These are phyloP conservation scores for Takifugu bimaculatus DNA, from an alignment of 2,113 vertebrate genomes.

Conservation along the genomic window DNA sequence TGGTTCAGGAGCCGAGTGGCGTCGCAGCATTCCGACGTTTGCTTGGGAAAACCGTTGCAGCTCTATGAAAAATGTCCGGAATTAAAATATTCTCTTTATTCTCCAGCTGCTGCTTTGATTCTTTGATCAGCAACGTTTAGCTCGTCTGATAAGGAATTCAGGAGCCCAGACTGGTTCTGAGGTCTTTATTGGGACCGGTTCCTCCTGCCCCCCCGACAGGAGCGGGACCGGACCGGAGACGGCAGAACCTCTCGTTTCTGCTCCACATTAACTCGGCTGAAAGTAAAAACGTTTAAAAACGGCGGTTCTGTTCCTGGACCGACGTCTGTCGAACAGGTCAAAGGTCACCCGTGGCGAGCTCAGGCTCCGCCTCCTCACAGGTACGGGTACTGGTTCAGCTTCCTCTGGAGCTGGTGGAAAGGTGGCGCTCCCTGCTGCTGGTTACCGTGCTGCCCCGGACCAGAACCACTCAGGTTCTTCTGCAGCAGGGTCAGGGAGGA, in stretches of 20 bases:
- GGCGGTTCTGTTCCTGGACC: too few relatives aligned
- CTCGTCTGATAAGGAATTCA: too few relatives aligned
- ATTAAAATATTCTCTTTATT: conserved; percentile 56
- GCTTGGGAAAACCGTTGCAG: conserved; percentile 22
- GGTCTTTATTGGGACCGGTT: too few relatives aligned
- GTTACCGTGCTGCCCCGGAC: conserved; percentile 84
- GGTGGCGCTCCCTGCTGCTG: conserved; percentile 69
- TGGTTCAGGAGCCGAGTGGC: too few relatives aligned
- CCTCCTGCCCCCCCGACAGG: too few relatives aligned
- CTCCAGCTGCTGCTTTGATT: background rate
- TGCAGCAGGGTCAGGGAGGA: conserved; percentile 88
- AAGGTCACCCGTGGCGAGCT: conserved; percentile 31
- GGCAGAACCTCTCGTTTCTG: too few relatives aligned
- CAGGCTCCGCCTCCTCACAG: conserved; percentile 71
- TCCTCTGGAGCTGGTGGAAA: conserved; percentile 77
- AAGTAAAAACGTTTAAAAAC: too few relatives aligned
- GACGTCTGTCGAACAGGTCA: conserved; percentile 5
- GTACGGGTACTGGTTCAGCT: conserved; percentile 93
- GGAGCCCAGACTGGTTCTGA: too few relatives aligned
- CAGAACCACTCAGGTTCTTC: conserved; percentile 79
- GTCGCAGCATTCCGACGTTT: too few relatives aligned
- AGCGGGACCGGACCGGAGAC: too few relatives aligned
- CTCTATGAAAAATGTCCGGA: conserved; percentile 59
- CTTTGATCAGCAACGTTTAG: too few relatives aligned
- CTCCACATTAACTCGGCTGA: too few relatives aligned